Evolutionary conservation across 1,140 invertebrate species (phyloP).

Genomic region (Cydia splendana): DNA sequence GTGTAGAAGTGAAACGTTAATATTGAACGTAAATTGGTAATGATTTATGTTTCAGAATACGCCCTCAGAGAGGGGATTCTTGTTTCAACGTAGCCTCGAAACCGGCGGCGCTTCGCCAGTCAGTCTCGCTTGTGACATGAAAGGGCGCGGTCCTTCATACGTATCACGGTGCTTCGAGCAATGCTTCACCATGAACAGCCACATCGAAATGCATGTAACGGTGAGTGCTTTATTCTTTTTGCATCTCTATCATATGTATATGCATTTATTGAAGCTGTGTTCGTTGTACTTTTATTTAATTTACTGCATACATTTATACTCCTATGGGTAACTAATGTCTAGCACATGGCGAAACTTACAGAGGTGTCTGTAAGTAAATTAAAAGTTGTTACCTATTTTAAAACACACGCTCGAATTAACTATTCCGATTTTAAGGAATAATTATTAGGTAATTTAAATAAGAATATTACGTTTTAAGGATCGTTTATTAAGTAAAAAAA

Average conservation of each 20-base stretch:
- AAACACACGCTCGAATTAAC: too few species aligned
- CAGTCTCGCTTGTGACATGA: slow-evolving; percentile 79
- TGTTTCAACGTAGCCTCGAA: slow-evolving; percentile 22
- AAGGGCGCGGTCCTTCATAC: slow-evolving; percentile 75
- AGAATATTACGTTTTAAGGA: too few species aligned
- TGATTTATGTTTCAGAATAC: not conserved
- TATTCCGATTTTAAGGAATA: too few species aligned
- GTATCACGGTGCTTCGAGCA: slow-evolving; percentile 78
- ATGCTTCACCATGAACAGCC: slow-evolving; percentile 79
- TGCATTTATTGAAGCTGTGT: not conserved
- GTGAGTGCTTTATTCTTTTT: slow-evolving; percentile 51
- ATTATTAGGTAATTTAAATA: too few species aligned
- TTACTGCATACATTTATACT: not conserved
- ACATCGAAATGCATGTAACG: slow-evolving; percentile 76
- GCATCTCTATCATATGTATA: not conserved
- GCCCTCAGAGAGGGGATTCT: not conserved
- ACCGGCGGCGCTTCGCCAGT: slow-evolving; percentile 45
- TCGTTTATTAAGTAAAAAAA: too few species aligned
- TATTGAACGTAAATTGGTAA: not conserved
- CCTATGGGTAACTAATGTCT: not conserved
- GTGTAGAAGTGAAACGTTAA: not conserved
- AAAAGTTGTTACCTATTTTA: not conserved
- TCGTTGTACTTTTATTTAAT: not conserved
- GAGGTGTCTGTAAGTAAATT: not conserved
- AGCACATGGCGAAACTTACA: slow-evolving; percentile 2